phyloP scores from a whole-genome alignment of 37 sponge, comb jelly and placozoan genomes.

The Cladorhizidae sp. region DNA sequence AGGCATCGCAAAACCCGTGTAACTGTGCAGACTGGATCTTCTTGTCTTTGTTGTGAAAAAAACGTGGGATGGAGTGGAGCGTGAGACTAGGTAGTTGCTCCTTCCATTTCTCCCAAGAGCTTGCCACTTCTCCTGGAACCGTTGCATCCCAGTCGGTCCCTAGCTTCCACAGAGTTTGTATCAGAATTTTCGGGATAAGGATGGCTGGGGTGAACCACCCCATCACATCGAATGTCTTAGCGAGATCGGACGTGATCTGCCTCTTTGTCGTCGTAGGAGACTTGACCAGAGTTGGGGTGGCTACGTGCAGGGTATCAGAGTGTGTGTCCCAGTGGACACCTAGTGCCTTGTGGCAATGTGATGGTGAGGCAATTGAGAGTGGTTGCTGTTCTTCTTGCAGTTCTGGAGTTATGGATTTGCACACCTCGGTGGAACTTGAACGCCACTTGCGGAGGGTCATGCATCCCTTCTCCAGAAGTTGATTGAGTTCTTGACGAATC shows the following conservation, averaged over 20 bases:
- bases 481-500: conserved; percentile 2
- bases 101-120: not conserved
- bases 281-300: not conserved
- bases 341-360: conserved; percentile 10
- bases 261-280: conserved; percentile 17
- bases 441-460: conserved; percentile 14
- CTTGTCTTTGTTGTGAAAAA: not conserved
- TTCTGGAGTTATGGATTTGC: not conserved
- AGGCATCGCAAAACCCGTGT: not conserved
- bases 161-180: not conserved
- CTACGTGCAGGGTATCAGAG: not conserved
- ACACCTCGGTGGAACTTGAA: not conserved
- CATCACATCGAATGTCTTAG: conserved; percentile 35
- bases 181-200: not conserved
- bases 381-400: not conserved
- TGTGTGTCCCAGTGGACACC: conserved; percentile 19
- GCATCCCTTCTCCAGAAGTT: not conserved
- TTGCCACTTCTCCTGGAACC: not conserved
- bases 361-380: not conserved
- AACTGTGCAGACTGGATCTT: not conserved
- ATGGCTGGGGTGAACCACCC: conserved; percentile 12
- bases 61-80: not conserved
- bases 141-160: not conserved
- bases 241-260: conserved; percentile 15
- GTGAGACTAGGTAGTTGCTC: not conserved